Evolutionary conservation across 2,797 vertebrate species (phyloP), one percentile per base, ranked within the genome.

Genomic region (Morelia viridis): DNA sequence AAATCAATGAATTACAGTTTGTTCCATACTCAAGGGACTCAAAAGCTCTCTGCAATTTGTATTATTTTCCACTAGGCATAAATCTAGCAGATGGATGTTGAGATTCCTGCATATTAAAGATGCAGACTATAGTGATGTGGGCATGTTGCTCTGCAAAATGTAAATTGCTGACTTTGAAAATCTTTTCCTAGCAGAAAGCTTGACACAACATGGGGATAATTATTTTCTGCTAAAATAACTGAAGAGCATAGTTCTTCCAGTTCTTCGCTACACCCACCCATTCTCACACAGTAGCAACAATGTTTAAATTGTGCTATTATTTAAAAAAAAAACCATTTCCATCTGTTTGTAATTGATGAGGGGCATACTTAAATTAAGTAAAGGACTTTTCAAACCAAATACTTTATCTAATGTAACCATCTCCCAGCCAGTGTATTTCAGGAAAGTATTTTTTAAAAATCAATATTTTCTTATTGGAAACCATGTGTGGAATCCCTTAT

Each of bases 341-440:
- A 76, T 90, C 92, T 80, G 88, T 91, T 93, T 94, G 2, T 50
- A 93, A 91, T 62, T 95, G 28, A 90, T 28, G 85, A 92, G 85
- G 50, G 28, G 85, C 91, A 93, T 88, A 94, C 90, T 93, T 92
- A 92, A 90, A 93, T 94, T 76, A 15, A 60, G 89, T 92, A 95
- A 95, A 91, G 94, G 90, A 19, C 92, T 87, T 89, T 90, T 61
- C 46, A 68, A 58, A 65, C n/a, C 88, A 92, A 58, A 50, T 60
- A 85, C 89, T 94, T 88, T 92, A 84, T 90, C 83, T 88, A 0
- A 87, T 92, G 91, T 89, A 89, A 68, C 53, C 68, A 26, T 24
- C 88, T 64, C 17, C 89, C 57, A 0, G 0, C 41, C 0, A 13
- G 3, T 0, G 0, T 0, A 0, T 87, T 28, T 56, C 17, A 6